These are phyloP conservation scores for Sphaerodactylus townsendi DNA, from an alignment of 2,113 vertebrate genomes.

Conservation along the genomic window DNA sequence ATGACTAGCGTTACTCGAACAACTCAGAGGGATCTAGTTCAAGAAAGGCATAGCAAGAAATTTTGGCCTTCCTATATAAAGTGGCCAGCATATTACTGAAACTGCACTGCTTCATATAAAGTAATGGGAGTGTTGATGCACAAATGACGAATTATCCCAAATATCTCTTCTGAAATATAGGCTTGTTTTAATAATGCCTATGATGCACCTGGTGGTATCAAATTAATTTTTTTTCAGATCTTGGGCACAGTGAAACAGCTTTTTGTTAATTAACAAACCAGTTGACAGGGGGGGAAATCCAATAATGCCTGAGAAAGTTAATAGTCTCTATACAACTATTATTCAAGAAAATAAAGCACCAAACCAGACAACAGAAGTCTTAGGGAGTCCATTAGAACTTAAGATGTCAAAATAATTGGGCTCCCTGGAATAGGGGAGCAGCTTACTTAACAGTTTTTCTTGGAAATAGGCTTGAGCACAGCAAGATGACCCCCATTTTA, in stretches of 20 bases:
- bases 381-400: slow-evolving; percentile 9
- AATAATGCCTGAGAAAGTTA: not conserved
- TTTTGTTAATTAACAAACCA: slow-evolving; percentile 21
- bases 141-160: not conserved
- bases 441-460: not conserved
- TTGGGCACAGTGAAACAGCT: not conserved
- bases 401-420: not conserved
- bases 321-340: not conserved
- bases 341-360: not conserved
- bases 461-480: not conserved
- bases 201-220: not conserved
- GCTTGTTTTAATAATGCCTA: not conserved
- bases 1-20: no score
- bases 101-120: not conserved
- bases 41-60: not conserved
- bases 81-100: not conserved
- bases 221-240: not conserved
- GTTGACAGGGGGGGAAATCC: not conserved
- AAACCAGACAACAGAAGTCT: slow-evolving; percentile 12
- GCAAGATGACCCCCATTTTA: not conserved
- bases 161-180: not conserved
- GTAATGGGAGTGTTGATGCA: not conserved
- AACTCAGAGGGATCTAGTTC: not conserved
- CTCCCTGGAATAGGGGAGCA: not conserved
- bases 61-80: not conserved